Conservation (phyloP, 2,888 invertebrate species). For the Catocala fraxini region DNA sequence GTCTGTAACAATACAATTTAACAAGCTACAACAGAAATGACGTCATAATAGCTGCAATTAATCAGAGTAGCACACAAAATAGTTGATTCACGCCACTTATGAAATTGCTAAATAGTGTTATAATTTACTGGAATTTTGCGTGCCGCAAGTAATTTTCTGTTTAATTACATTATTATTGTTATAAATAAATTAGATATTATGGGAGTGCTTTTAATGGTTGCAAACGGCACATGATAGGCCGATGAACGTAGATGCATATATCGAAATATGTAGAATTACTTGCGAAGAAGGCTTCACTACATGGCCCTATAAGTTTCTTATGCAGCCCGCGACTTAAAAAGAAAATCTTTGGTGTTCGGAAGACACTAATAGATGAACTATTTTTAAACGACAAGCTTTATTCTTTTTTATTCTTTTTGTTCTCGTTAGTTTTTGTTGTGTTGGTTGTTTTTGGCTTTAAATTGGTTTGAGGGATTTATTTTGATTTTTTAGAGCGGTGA, state of each 20-base stretch:
- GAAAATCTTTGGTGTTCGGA: slow-evolving; percentile 70
- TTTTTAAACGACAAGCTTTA: slow-evolving; percentile 51
- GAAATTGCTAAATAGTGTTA: too few relatives aligned
- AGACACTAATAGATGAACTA: slow-evolving; percentile 62
- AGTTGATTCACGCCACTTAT: too few relatives aligned
- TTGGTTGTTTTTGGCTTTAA: slow-evolving; percentile 1
- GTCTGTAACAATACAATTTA: too few relatives aligned
- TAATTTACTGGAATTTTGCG: too few relatives aligned
- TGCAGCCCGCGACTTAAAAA: slow-evolving; percentile 65
- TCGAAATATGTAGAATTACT: slow-evolving; percentile 81
- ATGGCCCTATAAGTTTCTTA: slow-evolving; percentile 65
- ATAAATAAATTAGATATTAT: too few relatives aligned
- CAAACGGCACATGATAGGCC: neutral
- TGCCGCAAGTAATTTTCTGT: too few relatives aligned
- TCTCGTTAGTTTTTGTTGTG: neutral
- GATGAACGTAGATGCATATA: slow-evolving; percentile 47
- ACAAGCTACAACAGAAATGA: too few relatives aligned
- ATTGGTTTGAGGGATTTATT: slow-evolving; percentile 14
- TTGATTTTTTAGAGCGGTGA: neutral
- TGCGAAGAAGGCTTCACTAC: slow-evolving; percentile 74
- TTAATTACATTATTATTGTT: too few relatives aligned
- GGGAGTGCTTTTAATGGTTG: too few relatives aligned
- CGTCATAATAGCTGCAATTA: too few relatives aligned
- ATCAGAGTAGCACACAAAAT: too few relatives aligned
- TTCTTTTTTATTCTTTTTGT: slow-evolving; percentile 37